Conservation (phyloP, 2,797 vertebrate genomes). For the Neosilurus hyrtlii region DNA sequence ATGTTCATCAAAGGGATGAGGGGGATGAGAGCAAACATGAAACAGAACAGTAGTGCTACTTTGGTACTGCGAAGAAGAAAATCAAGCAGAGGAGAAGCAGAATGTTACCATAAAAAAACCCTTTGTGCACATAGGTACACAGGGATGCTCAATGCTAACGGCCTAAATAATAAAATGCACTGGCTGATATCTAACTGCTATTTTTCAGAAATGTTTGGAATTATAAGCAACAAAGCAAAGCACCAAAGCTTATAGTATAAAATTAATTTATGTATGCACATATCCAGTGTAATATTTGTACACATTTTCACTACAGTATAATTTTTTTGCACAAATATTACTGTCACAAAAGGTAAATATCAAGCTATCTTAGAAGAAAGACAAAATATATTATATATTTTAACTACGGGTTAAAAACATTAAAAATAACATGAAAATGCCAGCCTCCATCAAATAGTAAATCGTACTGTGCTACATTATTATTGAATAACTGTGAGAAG, state of each 20-base stretch:
- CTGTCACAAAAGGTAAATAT: not conserved
- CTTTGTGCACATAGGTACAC: not conserved
- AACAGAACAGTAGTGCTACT: constrained; percentile 2
- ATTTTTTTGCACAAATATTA: not conserved
- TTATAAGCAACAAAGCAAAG: not conserved
- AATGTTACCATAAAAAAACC: not conserved
- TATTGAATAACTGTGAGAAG: not conserved
- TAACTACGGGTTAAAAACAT: not conserved
- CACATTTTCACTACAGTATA: no score
- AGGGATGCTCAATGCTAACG: not conserved
- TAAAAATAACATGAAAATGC: not conserved
- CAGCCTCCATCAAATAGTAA: not conserved
- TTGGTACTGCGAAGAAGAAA: not conserved
- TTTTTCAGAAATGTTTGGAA: not conserved
- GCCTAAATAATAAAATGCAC: not conserved
- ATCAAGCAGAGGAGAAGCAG: not conserved
- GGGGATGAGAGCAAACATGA: constrained; percentile 16
- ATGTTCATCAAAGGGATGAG: constrained; percentile 56
- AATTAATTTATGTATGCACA: not conserved
- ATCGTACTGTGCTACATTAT: not conserved
- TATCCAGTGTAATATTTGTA: not conserved
- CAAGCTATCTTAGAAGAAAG: no score
- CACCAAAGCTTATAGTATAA: not conserved
- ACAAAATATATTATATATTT: not conserved
- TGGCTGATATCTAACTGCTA: not conserved